phyloP scores from a whole-genome alignment of 2,888 invertebrate genomes.

The Stenichneumon culpator region DNA sequence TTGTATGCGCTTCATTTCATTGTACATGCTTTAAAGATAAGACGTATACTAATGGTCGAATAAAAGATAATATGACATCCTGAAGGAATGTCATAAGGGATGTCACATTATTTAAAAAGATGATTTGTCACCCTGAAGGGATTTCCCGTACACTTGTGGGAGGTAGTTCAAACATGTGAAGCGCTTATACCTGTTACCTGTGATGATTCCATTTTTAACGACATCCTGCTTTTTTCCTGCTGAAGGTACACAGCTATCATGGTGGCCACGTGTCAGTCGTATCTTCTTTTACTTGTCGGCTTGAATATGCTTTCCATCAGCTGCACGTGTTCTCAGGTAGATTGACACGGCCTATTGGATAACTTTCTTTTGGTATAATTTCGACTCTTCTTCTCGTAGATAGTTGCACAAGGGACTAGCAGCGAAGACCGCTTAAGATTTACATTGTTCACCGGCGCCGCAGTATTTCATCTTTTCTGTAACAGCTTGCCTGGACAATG shows the following conservation, averaged over 20 bases:
- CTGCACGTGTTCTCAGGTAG: neutral
- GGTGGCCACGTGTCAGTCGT: neutral
- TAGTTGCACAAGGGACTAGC: neutral
- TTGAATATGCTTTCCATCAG: neutral
- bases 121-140: neutral
- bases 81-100: too few relatives aligned
- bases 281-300: neutral
- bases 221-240: neutral
- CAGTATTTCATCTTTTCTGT: constrained; percentile 11
- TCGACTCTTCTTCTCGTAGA: neutral
- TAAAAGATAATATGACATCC: too few relatives aligned
- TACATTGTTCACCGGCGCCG: neutral
- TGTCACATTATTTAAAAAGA: too few relatives aligned
- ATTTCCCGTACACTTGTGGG: neutral
- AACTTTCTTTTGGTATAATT: neutral
- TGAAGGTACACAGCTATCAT: neutral
- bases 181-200: neutral
- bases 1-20: too few relatives aligned
- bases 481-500: constrained; percentile 20
- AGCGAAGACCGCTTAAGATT: neutral
- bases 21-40: too few relatives aligned
- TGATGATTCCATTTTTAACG: neutral
- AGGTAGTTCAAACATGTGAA: neutral
- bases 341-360: neutral
- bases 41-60: too few relatives aligned